Evolutionary conservation across 2,888 invertebrate genomes (phyloP), one percentile per base, ranked within the genome.

Genomic region (Chouioia cunea): DNA sequence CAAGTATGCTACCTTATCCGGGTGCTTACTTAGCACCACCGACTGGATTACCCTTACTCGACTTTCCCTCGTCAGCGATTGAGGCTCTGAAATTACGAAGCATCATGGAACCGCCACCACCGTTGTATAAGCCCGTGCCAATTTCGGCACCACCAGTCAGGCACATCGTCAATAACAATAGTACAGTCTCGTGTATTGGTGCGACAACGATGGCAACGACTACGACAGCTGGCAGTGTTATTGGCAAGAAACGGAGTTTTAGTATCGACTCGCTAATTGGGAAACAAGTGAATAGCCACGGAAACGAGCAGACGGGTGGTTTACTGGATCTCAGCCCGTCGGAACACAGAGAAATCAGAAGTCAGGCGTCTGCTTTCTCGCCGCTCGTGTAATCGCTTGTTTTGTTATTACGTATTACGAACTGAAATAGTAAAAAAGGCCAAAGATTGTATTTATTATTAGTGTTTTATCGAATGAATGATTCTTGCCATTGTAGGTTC

Each of bases 301-400:
- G 83, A 23, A 81, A 82, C 58, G 77, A 75, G 46, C 75, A 76
- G 62, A 79, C 78, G 70, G 77, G 79, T 6, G 85, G 83, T 4
- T 58, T 85, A 53, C 75, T 85, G 36, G 85, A 85, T 71, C 82
- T 85, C 52, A 85, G 85, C 59, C 82, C 83, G 74, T 78, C 84
- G 77, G 85, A 85, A 56, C 83, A 84, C 69, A 78, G 84, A 2
- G 84, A 83, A 67, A 85, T 84, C 73, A 79, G 85, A 70, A 87
- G 88, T 79, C 88, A 90, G 81, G 88, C 89, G 48, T 89, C 90
- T 4, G 93, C 93, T 10, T 93, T 93, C 82, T 92, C 92, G 1
- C 92, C 93, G 4, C 86, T 93, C 88, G 75, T 86, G 80, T 85
- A 83, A 77, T 46, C 18, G n/a, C 22, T 44, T 43, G 43, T 66